A percentile compares a stretch with the other conserved stretches of the same genome.
phyloP scores from a whole-genome alignment of 2,888 invertebrate genomes.

The Diadegma fenestrale region DNA sequence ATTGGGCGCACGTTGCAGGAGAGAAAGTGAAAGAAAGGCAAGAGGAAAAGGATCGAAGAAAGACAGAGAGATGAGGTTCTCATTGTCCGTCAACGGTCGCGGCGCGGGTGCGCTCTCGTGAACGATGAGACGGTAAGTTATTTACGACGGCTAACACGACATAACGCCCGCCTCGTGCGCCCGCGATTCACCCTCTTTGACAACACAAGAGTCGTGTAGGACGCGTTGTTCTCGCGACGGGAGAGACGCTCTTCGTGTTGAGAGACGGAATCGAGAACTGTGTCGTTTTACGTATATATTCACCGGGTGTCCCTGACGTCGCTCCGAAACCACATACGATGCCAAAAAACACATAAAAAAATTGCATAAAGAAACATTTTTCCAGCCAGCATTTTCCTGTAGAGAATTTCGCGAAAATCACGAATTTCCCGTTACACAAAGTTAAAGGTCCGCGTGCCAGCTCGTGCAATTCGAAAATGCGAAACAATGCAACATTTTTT shows the following conservation, averaged over 20 bases:
- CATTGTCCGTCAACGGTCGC: conserved; percentile 62
- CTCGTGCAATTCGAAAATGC: not conserved
- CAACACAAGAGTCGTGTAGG: conserved; percentile 61
- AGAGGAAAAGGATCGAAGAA: conserved; percentile 17
- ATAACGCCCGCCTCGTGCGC: conserved; percentile 60
- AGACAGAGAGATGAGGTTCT: conserved; percentile 49
- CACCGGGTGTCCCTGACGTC: not conserved
- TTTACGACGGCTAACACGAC: conserved; percentile 68
- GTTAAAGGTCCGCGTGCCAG: not conserved
- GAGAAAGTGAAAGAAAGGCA: conserved; percentile 21
- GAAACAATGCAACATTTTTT: too few species aligned
- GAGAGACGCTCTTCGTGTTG: conserved; percentile 37
- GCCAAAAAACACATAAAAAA: not conserved
- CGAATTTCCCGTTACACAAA: not conserved
- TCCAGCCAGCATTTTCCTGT: not conserved
- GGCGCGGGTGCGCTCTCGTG: conserved; percentile 62
- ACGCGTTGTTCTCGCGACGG: conserved; percentile 66
- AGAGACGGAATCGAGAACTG: conserved; percentile 52
- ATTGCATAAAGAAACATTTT: not conserved
- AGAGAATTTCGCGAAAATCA: not conserved
- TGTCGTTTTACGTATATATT: conserved; percentile 12
- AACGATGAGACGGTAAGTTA: conserved; percentile 65
- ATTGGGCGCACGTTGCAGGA: not conserved
- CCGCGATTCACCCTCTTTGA: conserved; percentile 31
- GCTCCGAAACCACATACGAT: too few species aligned